phyloP scores from a whole-genome alignment of 1,140 invertebrate genomes.

The Tetragnatha versicolor region DNA sequence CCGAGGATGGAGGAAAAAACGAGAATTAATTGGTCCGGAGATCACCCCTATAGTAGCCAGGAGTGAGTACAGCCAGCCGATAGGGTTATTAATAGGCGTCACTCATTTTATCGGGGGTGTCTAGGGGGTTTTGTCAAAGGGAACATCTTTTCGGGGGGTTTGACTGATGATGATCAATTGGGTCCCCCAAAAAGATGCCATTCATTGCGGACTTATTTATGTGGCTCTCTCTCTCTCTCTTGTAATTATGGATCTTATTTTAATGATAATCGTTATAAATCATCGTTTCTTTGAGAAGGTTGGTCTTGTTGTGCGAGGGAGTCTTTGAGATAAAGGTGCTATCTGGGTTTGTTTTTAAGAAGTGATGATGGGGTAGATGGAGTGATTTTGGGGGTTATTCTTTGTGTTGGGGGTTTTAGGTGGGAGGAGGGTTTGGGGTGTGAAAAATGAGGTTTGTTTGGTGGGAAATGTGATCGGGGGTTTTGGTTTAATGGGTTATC shows the following conservation, averaged over 20 bases:
- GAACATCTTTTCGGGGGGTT: constrained; percentile 23
- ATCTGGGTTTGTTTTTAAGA: too few relatives aligned
- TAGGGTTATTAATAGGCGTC: constrained; percentile 53
- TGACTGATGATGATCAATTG: constrained; percentile 50
- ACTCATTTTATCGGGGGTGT: constrained; percentile 48
- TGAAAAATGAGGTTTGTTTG: too few relatives aligned
- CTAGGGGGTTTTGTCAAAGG: constrained; percentile 32
- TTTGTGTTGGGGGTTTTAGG: too few relatives aligned
- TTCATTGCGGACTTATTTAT: constrained; percentile 32
- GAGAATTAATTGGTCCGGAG: constrained; percentile 49
- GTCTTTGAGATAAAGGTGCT: too few relatives aligned
- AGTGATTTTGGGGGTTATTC: too few relatives aligned
- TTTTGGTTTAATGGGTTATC: too few relatives aligned
- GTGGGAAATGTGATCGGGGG: too few relatives aligned
- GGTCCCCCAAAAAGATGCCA: constrained; percentile 10
- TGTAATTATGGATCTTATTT: constrained; percentile 7
- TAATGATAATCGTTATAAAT: not conserved
- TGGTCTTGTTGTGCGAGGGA: too few relatives aligned
- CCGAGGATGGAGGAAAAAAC: constrained; percentile 40
- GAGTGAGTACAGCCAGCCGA: constrained; percentile 13
- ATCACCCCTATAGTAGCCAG: constrained; percentile 35
- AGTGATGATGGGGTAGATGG: too few relatives aligned
- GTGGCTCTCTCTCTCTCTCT: not conserved
- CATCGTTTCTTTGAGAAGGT: too few relatives aligned
- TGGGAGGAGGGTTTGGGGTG: too few relatives aligned